Evolutionary conservation across 2,113 vertebrate species (phyloP).

Genomic region (Nyctibius bracteatus): DNA sequence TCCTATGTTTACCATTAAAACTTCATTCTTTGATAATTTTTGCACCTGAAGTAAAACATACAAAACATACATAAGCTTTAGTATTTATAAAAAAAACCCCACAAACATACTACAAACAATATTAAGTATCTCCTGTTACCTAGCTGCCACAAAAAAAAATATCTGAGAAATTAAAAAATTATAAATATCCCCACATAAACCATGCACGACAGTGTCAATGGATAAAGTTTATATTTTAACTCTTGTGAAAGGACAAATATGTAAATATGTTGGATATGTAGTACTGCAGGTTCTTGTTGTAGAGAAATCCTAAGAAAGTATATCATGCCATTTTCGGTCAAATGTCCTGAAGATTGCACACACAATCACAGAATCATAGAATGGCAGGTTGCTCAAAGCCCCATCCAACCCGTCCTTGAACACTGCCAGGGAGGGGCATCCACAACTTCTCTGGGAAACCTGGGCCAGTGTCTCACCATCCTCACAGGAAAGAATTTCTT

Average conservation of each 20-base stretch:
- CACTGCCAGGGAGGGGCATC: too few species aligned
- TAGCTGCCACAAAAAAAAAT: background rate
- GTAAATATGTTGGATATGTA: background rate
- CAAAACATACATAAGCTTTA: background rate
- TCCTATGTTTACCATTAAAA: conserved; percentile 99
- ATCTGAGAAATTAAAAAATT: background rate
- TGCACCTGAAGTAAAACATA: conserved; percentile 82
- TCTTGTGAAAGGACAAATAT: background rate
- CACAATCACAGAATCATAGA: too few species aligned
- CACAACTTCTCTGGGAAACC: too few species aligned
- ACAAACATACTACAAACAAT: background rate
- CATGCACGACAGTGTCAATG: background rate
- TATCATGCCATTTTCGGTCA: background rate
- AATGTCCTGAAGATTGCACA: background rate
- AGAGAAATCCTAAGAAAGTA: background rate
- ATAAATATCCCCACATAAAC: background rate
- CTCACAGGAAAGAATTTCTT: too few species aligned
- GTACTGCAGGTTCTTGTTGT: background rate
- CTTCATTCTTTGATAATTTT: conserved; percentile 97
- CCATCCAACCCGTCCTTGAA: too few species aligned
- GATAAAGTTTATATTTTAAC: background rate
- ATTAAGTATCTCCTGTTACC: background rate
- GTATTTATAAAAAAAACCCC: background rate
- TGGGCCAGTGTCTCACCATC: too few species aligned
- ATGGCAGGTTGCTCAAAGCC: too few species aligned